Conservation (phyloP, 2,888 invertebrate species). For the Crepidodera aurea region DNA sequence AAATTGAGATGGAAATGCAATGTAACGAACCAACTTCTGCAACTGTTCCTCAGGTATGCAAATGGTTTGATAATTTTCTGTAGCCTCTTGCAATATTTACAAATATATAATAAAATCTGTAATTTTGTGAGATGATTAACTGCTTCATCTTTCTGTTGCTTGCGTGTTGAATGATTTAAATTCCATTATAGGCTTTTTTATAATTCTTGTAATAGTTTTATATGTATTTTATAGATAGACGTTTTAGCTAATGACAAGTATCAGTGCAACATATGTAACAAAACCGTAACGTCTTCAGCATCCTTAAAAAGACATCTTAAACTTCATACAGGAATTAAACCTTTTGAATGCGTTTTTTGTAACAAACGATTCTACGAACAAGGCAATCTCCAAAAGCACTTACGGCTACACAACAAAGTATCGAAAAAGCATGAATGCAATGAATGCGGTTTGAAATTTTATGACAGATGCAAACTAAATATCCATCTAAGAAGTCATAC, state of each 20-base stretch:
- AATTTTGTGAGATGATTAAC: no score
- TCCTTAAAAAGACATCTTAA: conserved; percentile 45
- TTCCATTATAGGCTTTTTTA: no score
- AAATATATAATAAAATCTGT: no score
- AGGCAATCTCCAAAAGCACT: conserved; percentile 48
- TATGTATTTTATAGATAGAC: not conserved
- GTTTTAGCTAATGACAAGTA: conserved; percentile 20
- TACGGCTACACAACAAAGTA: conserved; percentile 47
- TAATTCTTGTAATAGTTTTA: not conserved
- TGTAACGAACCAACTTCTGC: conserved; percentile 15
- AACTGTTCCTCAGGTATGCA: not conserved
- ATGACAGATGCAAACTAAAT: conserved; percentile 49
- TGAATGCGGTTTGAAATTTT: conserved; percentile 50
- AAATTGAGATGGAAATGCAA: conserved; percentile 2
- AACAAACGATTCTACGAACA: conserved; percentile 45
- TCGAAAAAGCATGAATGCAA: conserved; percentile 49
- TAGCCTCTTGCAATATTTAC: no score
- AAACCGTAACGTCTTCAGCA: conserved; percentile 42
- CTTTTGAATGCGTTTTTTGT: conserved; percentile 42
- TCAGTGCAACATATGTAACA: conserved; percentile 43
- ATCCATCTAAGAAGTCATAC: conserved; percentile 50
- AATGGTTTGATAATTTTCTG: not conserved
- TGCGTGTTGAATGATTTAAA: no score
- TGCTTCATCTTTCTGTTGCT: no score
- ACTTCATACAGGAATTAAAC: conserved; percentile 43